Evolutionary conservation across 2,888 invertebrate species (phyloP).

Genomic region (Eulithis testata): DNA sequence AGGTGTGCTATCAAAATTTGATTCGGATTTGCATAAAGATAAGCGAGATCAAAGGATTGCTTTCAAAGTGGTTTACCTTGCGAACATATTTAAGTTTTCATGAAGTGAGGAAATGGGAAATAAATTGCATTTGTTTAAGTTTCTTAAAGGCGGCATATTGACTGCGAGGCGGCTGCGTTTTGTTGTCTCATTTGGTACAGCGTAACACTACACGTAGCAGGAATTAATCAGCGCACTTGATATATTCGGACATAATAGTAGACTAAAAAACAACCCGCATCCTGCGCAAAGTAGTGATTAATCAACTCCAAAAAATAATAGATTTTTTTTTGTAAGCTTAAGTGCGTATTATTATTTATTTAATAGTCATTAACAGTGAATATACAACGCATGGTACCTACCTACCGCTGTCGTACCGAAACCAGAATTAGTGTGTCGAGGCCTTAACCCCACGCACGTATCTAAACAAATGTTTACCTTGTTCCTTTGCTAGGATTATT

Average conservation of each 20-base stretch:
- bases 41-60: slow-evolving; percentile 82
- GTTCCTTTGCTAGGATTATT: slow-evolving; percentile 63
- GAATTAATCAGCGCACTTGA: too few species aligned
- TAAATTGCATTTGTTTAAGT: slow-evolving; percentile 83
- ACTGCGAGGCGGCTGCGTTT: slow-evolving; percentile 20
- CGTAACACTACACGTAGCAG: too few species aligned
- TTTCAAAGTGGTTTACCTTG: slow-evolving; percentile 82
- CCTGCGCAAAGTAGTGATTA: too few species aligned
- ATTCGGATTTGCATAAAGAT: slow-evolving; percentile 79
- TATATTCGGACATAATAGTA: too few species aligned
- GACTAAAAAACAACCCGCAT: too few species aligned
- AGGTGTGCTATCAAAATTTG: slow-evolving; percentile 69
- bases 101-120: slow-evolving; percentile 83
- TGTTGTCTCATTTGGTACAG: not conserved
- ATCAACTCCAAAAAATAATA: too few species aligned
- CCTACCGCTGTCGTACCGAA: not conserved
- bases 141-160: slow-evolving; percentile 68
- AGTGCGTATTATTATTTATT: too few species aligned
- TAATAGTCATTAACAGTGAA: too few species aligned
- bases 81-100: slow-evolving; percentile 83
- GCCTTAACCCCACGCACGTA: slow-evolving; percentile 22
- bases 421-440: not conserved
- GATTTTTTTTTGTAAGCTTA: too few species aligned
- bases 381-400: not conserved
- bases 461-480: slow-evolving; percentile 72